A percentile compares a stretch with the other conserved stretches of the same genome.
phyloP scores from a whole-genome alignment of 2,113 vertebrate species.

The Alosa alosa region DNA sequence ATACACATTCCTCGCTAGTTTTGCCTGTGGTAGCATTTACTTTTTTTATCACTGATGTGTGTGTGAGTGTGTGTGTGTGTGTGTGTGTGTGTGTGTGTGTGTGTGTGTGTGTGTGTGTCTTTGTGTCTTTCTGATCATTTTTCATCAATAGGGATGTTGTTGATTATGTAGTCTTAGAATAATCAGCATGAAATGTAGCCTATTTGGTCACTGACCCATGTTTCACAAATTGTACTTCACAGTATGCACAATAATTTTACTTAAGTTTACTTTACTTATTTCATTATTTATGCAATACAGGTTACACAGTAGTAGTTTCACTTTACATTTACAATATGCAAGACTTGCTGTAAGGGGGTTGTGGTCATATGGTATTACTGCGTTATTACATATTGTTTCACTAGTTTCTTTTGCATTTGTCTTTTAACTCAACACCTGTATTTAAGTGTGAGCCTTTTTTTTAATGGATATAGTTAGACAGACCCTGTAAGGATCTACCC shows the following conservation, averaged over 20 bases:
- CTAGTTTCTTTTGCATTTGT: neutral
- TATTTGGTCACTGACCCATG: neutral
- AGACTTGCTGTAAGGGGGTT: neutral
- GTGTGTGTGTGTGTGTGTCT: neutral
- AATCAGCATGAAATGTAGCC: neutral
- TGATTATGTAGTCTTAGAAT: neutral
- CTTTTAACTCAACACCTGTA: neutral
- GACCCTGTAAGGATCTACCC: neutral
- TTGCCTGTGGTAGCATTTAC: neutral
- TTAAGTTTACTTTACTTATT: too few species aligned
- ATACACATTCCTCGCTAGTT: neutral
- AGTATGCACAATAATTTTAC: neutral
- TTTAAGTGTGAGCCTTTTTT: neutral
- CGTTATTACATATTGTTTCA: neutral
- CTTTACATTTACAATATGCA: neutral
- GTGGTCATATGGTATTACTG: neutral
- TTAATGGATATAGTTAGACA: neutral
- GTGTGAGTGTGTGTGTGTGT: neutral
- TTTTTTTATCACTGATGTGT: neutral
- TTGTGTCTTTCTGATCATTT: neutral
- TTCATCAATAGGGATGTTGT: neutral
- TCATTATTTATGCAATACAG: neutral
- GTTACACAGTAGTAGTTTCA: neutral
- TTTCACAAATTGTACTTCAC: neutral
- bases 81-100: neutral